A percentile compares a stretch with the other conserved stretches of the same genome.
phyloP scores from a whole-genome alignment of 2,113 vertebrate species.

The Menidia beryllina region DNA sequence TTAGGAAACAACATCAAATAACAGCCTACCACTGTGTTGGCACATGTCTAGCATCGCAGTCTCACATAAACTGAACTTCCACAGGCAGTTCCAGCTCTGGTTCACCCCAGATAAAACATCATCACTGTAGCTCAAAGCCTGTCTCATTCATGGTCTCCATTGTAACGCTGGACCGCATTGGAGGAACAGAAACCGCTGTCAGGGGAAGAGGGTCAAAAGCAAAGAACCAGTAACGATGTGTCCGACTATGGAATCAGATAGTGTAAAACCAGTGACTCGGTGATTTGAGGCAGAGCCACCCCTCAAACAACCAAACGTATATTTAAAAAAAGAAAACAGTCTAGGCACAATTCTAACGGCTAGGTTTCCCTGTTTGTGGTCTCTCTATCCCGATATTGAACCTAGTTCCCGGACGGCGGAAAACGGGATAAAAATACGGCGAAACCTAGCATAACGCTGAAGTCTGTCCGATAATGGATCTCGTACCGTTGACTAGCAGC shows the following conservation, averaged over 20 bases:
- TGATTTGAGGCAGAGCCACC: constrained; percentile 29
- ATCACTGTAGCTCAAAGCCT: background rate
- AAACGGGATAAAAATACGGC: background rate
- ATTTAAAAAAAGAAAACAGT: background rate
- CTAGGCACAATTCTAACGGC: background rate
- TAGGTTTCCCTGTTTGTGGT: accelerated
- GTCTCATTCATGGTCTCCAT: background rate
- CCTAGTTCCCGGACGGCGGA: too few species aligned
- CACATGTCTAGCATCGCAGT: background rate
- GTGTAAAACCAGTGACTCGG: constrained; percentile 32
- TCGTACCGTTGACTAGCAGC: constrained; percentile 53
- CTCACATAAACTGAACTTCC: background rate
- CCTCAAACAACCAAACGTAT: background rate
- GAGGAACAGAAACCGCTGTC: background rate
- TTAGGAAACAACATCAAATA: background rate
- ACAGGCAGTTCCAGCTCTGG: background rate
- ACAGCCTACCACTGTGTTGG: background rate
- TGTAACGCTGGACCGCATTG: background rate
- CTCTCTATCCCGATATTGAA: background rate
- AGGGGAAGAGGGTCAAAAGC: constrained; percentile 7
- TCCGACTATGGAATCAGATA: constrained; percentile 50
- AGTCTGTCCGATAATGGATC: constrained; percentile 67
- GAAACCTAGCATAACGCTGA: constrained; percentile 7
- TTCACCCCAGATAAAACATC: constrained; percentile 2
- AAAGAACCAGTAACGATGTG: constrained; percentile 19